A percentile compares a stretch with the other conserved stretches of the same genome.
These are phyloP conservation scores for Epinephelus awoara DNA, from an alignment of 2,797 vertebrate species.

Conservation along the genomic window DNA sequence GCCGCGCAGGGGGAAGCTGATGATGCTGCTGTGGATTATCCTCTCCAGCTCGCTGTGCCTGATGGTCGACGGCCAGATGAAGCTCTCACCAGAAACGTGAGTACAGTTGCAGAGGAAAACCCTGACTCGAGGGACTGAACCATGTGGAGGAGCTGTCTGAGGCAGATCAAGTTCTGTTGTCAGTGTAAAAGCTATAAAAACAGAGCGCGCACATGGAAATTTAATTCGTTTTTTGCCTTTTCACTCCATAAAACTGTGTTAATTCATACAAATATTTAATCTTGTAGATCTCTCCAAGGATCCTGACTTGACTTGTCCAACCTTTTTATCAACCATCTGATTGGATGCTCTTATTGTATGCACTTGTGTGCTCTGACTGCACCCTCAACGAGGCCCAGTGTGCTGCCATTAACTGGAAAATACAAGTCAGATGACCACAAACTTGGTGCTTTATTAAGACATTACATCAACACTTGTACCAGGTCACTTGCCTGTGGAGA, in stretches of 20 bases:
- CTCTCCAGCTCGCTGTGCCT: conserved; percentile 79
- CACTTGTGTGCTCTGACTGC: not conserved
- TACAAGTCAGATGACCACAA: not conserved
- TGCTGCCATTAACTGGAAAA: not conserved
- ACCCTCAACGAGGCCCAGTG: not conserved
- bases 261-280: too few species aligned
- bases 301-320: too few species aligned
- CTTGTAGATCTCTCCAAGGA: too few species aligned
- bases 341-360: not conserved
- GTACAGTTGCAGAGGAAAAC: conserved; percentile 60
- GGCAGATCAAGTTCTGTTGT: not conserved
- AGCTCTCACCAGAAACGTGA: conserved; percentile 94
- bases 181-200: not conserved
- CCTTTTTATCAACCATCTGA: too few species aligned
- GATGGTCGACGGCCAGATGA: conserved; percentile 85
- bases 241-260: not conserved
- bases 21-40: conserved; percentile 85
- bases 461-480: conserved; percentile 21
- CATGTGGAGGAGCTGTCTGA: not conserved
- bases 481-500: conserved; percentile 14
- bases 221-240: not conserved
- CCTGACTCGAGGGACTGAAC: not conserved
- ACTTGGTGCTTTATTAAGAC: conserved; percentile 22
- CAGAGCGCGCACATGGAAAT: not conserved
- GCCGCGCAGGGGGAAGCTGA: conserved; percentile 51